Evolutionary conservation across 2,888 invertebrate species (phyloP), one percentile per base, ranked within the genome.

Genomic region (Drosophila sordidula): DNA sequence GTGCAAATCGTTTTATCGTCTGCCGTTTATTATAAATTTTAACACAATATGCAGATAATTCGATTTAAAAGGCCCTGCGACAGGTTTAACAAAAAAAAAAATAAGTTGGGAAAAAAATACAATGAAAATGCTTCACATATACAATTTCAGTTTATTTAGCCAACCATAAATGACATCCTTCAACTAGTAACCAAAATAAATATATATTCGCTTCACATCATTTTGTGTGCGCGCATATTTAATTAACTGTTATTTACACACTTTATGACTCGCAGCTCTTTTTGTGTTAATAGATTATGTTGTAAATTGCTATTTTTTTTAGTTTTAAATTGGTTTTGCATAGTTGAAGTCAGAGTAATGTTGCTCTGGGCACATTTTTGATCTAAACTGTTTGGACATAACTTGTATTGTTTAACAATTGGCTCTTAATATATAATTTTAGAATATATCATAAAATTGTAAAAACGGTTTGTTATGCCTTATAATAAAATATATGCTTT

Each of bases 91-190:
- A 55, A 39, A 16, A 16, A 12, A 12, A 41, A 39, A 16, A 16
- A 12, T 8, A 41, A 32, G 14, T 25, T 14, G 12, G 22, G 25
- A 34, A 36, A 36, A 25, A 32, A 51, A 57, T n/a, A n/a, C 38
- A 42, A 56, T 41, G n/a, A 34, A 66, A 36, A 61, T 69, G 55
- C 63, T 78, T 62, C 65, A 68, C 71, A 62, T 58, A 39, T 57
- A 59, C 25, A 29, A 52, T 71, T 52, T 51, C 26, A 36, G 44
- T 73, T 79, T 70, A 71, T 80, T 84, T 74, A 68, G 59, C 44
- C 84, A 65, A 46, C 64, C 70, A 70, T 55, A 80, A 78, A 83
- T 80, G 70, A 70, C 77, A 67, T 58, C 62, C 45, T 63, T 55
- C 65, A 61, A 41, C 52, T 65, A 65, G 47, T 41, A 12, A 59